Base-by-base conservation (phyloP, 2,113 vertebrate genomes). In the Ctenomys sociabilis region DNA sequence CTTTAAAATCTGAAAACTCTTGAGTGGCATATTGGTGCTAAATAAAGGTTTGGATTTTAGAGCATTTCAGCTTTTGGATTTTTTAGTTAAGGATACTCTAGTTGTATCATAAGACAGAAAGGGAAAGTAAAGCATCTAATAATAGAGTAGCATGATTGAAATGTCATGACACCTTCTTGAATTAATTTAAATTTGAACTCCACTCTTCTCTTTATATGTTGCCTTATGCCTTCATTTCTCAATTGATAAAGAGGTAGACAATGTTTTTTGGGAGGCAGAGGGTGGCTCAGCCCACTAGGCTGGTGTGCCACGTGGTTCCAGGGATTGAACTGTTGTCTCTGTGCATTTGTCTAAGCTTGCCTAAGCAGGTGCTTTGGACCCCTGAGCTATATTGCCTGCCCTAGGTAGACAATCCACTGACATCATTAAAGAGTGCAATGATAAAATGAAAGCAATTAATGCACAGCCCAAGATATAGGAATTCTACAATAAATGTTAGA, bases 371-470 rank as follows among this genome's bases (percentile, higher is more conserved):
- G 52, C 52, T 52, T 52, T 52, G 13, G 52, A 52, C 7, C 52
- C 52, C 52, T 52, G 52, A 52, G 52, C 52, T 52, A 52, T 52
- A 8, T 52, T 12, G 10, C 52, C 13, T 8, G 52, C 52, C 52
- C 52, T 52, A 66, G 9, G 40, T 49, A 22, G 59, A 88, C 85
- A 70, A 22, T 68, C 59, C 7, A 16, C 4, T 24, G 32, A 75
- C 30, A 43, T 92, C 24, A 49, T 40, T 52, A 84, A 75, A 73
- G 52, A 52, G 1, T 80, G 17, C 93, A 40, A 85, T 37, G 10
- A 26, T 64, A 45, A 89, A 90, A 95, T 88, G 45, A 90, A 91
- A 78, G 4, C 21, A 54, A 26, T 89, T 93, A 57, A 30, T 85
- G 45, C 30, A 73, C 22, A 84, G 7, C 12, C 61, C 24, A 73